Conservation (phyloP, 2,888 invertebrate genomes). For the Aphelenchoides bicaudatus region DNA sequence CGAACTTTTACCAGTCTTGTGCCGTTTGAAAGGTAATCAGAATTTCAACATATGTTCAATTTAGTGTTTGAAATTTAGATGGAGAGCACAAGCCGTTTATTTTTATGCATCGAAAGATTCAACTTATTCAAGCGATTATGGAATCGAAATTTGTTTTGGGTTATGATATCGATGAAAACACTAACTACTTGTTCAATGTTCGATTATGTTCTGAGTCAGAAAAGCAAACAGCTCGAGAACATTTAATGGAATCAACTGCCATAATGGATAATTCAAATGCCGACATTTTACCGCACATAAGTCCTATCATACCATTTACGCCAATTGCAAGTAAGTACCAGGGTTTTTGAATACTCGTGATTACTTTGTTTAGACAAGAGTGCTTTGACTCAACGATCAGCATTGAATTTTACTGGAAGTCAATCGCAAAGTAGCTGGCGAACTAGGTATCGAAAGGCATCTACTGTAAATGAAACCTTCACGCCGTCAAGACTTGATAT, state of each 20-base stretch:
- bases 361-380: no score
- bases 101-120: conserved; percentile 14
- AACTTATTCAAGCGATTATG: conserved; percentile 19
- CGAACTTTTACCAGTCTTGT: conserved; percentile 33
- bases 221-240: conserved; percentile 15
- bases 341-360: no score
- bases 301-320: no score
- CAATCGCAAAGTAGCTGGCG: no score
- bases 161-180: conserved; percentile 30
- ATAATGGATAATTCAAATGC: no score
- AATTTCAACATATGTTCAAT: not conserved
- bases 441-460: no score
- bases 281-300: no score
- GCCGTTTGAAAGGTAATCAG: conserved; percentile 27
- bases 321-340: no score
- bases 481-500: no score
- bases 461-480: no score
- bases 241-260: not conserved
- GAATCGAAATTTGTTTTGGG: conserved; percentile 28
- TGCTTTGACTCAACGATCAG: no score
- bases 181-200: conserved; percentile 27
- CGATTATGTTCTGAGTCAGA: conserved; percentile 27
- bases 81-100: conserved; percentile 2
- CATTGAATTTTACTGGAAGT: no score
- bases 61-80: not conserved